phyloP scores from a whole-genome alignment of 2,888 invertebrate species.

The Rotaria sp. region DNA sequence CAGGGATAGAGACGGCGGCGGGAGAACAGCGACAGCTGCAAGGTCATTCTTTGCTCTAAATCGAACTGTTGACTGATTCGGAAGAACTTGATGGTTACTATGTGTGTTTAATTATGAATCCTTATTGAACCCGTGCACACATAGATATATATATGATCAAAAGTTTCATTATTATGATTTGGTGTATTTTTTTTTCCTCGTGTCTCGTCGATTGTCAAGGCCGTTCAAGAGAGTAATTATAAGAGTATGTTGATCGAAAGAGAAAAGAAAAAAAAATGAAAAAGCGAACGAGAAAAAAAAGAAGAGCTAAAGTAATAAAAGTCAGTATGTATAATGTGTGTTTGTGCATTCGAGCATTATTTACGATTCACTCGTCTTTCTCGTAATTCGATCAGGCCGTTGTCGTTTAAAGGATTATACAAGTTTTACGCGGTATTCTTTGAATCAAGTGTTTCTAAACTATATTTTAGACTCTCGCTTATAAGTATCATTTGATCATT shows the following conservation, averaged over 20 bases:
- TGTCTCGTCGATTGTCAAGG: constrained; percentile 6
- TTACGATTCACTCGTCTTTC: neutral
- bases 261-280: neutral
- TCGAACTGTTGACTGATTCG: neutral
- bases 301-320: constrained; percentile 12
- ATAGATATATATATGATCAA: neutral
- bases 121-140: neutral
- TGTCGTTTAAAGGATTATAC: neutral
- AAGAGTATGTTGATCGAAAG: neutral
- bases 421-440: neutral
- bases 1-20: neutral
- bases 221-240: neutral
- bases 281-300: neutral
- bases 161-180: neutral
- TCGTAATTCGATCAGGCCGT: neutral
- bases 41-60: neutral
- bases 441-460: neutral
- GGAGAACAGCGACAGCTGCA: neutral
- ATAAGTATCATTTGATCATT: neutral
- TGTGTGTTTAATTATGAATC: neutral
- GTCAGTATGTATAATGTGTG: neutral
- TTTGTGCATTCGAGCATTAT: constrained; percentile 14
- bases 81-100: neutral
- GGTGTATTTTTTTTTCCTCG: neutral
- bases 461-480: neutral